phyloP scores from a whole-genome alignment of 2,888 invertebrate genomes.

The Magallana nippona region DNA sequence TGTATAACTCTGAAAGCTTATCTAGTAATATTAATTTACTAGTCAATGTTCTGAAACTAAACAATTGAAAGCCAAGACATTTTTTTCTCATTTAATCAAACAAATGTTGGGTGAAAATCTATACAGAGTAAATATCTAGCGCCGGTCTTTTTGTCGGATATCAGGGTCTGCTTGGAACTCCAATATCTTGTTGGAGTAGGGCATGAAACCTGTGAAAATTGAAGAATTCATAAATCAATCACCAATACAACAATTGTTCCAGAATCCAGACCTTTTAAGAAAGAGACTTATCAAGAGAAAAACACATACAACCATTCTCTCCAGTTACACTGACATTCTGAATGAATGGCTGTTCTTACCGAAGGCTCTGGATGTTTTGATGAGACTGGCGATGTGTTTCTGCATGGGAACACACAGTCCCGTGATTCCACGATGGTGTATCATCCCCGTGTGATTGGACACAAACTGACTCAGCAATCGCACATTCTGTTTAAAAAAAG shows the following conservation, averaged over 20 bases:
- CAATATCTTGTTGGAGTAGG: slow-evolving; percentile 89
- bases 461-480: slow-evolving; percentile 96
- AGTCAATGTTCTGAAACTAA: too few species aligned
- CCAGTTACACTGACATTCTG: neutral
- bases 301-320: too few species aligned
- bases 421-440: slow-evolving; percentile 95
- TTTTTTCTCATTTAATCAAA: neutral
- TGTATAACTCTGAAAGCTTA: too few species aligned
- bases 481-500: slow-evolving; percentile 83
- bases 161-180: slow-evolving; percentile 90
- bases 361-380: slow-evolving; percentile 87
- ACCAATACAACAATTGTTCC: too few species aligned
- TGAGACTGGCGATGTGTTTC: slow-evolving; percentile 86
- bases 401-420: slow-evolving; percentile 94
- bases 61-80: neutral
- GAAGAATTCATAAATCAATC: neutral
- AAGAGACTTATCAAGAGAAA: too few species aligned
- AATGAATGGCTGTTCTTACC: slow-evolving; percentile 80
- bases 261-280: too few species aligned
- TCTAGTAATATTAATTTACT: too few species aligned
- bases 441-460: slow-evolving; percentile 94
- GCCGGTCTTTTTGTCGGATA: neutral
- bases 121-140: too few species aligned
- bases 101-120: too few species aligned
- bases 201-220: slow-evolving; percentile 86